A percentile compares a stretch with the other conserved stretches of the same genome.
These are phyloP conservation scores for Euglossa dilemma DNA, from an alignment of 1,140 invertebrate genomes.

Conservation along the genomic window DNA sequence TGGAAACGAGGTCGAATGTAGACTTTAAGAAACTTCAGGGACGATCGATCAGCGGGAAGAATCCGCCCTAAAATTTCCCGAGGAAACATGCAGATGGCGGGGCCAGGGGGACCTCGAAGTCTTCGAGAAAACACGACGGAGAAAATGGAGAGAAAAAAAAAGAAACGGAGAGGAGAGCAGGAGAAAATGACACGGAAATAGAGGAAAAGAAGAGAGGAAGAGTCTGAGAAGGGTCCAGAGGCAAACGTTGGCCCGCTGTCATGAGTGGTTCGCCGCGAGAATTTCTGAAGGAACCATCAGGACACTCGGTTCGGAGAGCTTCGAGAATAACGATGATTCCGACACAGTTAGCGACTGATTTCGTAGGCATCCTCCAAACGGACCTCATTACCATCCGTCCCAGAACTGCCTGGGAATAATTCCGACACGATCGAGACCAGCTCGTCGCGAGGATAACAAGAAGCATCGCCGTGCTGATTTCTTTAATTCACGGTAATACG, in stretches of 20 bases:
- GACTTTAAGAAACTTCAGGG: not conserved
- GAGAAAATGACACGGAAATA: not conserved
- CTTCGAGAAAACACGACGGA: not conserved
- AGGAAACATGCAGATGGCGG: constrained; percentile 17
- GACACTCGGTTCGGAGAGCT: not conserved
- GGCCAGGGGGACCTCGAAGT: not conserved
- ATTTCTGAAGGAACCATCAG: constrained; percentile 19
- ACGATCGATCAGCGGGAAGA: constrained; percentile 28
- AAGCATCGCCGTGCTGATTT: not conserved
- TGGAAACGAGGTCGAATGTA: not conserved
- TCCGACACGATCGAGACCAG: constrained; percentile 8
- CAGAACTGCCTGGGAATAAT: constrained; percentile 19
- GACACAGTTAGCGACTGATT: constrained; percentile 36
- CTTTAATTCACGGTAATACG: not conserved
- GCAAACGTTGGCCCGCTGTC: constrained; percentile 29
- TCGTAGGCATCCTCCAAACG: constrained; percentile 23
- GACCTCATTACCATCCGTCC: constrained; percentile 25
- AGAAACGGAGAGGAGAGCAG: not conserved
- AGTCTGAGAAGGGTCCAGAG: not conserved
- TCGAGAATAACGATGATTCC: constrained; percentile 41
- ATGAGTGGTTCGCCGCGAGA: constrained; percentile 26
- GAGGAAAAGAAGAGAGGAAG: not conserved
- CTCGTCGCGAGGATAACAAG: not conserved
- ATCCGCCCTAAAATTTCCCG: constrained; percentile 17
- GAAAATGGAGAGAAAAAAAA: too few species aligned